Percentiles rank a stretch among this genome's conserved stretches.
Conservation (phyloP, 2,797 vertebrate genomes). For the Sebastes baramenuke region DNA sequence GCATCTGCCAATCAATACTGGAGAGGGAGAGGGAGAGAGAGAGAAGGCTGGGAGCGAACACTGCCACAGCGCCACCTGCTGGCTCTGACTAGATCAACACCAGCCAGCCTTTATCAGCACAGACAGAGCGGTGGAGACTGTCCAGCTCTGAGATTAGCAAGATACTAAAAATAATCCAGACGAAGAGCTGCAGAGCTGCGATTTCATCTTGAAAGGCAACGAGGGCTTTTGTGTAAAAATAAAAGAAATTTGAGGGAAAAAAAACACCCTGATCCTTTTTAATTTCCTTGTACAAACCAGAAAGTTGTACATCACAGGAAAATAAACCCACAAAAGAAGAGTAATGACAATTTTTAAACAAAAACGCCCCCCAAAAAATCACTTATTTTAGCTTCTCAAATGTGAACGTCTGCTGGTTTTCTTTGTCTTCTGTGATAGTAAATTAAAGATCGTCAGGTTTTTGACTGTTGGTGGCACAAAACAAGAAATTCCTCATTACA, state of each 20-base stretch:
- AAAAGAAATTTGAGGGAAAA: background rate
- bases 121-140: background rate
- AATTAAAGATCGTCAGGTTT: background rate
- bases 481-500: too few species aligned
- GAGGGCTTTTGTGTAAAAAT: background rate
- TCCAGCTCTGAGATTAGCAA: background rate
- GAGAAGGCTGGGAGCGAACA: background rate
- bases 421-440: background rate
- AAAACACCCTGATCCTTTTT: background rate
- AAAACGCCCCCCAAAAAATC: background rate
- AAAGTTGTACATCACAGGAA: background rate
- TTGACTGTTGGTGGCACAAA: background rate
- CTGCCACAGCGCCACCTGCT: conserved; percentile 62
- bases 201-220: background rate
- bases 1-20: conserved; percentile 52
- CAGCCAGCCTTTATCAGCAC: background rate
- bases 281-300: background rate
- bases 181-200: background rate
- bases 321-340: background rate
- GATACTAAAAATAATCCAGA: background rate
- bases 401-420: background rate
- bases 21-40: background rate
- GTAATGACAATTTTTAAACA: background rate
- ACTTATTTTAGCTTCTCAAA: background rate
- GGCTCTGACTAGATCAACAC: background rate